phyloP scores from a whole-genome alignment of 1,140 invertebrate species.

The Drosophila dunni region DNA sequence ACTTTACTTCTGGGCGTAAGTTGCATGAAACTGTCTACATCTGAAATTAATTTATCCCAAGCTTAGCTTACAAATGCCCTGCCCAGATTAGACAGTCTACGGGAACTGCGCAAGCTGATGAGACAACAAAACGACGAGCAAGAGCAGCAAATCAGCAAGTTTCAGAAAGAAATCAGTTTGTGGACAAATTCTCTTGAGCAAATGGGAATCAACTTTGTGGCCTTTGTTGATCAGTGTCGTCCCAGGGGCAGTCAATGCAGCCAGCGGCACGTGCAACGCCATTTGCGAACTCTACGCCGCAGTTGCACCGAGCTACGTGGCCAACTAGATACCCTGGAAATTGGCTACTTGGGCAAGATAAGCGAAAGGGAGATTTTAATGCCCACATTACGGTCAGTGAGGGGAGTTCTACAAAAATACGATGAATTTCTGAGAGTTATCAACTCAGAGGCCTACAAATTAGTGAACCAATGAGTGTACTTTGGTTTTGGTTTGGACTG shows the following conservation, averaged over 20 bases:
- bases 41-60: background rate
- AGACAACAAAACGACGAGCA: conserved; percentile 27
- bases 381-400: conserved; percentile 26
- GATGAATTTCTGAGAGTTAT: conserved; percentile 36
- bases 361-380: conserved; percentile 33
- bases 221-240: conserved; percentile 51
- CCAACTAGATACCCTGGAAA: conserved; percentile 47
- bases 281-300: conserved; percentile 31
- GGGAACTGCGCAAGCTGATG: conserved; percentile 47
- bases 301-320: conserved; percentile 36
- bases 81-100: conserved; percentile 36
- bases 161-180: conserved; percentile 37
- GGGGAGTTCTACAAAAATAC: conserved; percentile 36
- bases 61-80: conserved; percentile 23
- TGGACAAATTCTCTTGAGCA: conserved; percentile 37
- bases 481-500: no score
- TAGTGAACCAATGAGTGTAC: conserved; percentile 34
- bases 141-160: background rate
- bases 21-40: background rate
- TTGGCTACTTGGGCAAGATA: conserved; percentile 26
- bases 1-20: conserved; percentile 42
- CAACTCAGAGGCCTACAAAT: conserved; percentile 26
- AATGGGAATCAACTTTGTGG: conserved; percentile 22
- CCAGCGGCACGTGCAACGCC: conserved; percentile 39
- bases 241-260: conserved; percentile 31